Percentiles rank a stretch among this genome's conserved stretches.
phyloP scores from a whole-genome alignment of 1,140 invertebrate genomes.

The Leptinotarsa undecemlineata region DNA sequence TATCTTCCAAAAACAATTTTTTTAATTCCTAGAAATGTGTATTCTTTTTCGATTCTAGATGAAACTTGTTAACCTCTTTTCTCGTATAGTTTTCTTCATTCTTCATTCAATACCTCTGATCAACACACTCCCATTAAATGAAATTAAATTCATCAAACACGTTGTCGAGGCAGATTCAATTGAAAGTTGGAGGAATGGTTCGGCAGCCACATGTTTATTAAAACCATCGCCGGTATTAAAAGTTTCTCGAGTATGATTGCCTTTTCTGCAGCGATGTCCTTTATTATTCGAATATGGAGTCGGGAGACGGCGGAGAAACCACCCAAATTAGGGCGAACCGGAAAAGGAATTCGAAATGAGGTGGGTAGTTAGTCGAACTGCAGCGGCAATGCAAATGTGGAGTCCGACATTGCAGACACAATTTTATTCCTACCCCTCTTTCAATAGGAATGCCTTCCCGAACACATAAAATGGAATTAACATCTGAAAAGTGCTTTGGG shows the following conservation, averaged over 20 bases:
- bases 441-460: background rate
- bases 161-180: background rate
- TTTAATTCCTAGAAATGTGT: no score
- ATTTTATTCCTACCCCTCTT: background rate
- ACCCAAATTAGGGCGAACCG: constrained; percentile 13
- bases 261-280: constrained; percentile 1
- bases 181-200: background rate
- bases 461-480: constrained; percentile 2
- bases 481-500: background rate
- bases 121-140: background rate
- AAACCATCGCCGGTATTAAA: background rate
- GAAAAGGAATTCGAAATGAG: constrained; percentile 19
- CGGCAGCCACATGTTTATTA: constrained; percentile 1
- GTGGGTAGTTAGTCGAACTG: constrained; percentile 12
- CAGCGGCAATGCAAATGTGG: constrained; percentile 14
- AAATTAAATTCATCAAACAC: constrained; percentile 2
- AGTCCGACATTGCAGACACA: constrained; percentile 5
- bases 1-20: no score
- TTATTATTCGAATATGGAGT: background rate
- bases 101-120: background rate
- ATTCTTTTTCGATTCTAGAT: no score
- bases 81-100: no score
- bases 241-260: background rate
- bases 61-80: no score
- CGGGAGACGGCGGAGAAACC: background rate